phyloP scores from a whole-genome alignment of 2,113 vertebrate genomes.

The Archocentrus centrarchus region DNA sequence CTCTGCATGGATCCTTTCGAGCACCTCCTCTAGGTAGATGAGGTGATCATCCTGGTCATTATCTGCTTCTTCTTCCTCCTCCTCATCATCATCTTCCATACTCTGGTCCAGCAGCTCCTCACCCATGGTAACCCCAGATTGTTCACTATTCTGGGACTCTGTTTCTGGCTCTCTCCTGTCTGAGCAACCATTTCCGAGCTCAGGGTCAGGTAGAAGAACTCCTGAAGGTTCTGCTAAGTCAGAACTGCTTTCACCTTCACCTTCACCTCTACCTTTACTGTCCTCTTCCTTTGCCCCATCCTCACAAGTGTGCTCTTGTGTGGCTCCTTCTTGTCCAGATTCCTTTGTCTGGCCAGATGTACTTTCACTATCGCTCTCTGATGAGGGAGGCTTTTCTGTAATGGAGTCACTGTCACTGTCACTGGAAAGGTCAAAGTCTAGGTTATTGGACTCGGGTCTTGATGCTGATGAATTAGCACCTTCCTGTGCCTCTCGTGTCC shows the following conservation, averaged over 20 bases:
- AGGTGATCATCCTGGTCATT: constrained; percentile 92
- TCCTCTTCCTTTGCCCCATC: constrained; percentile 49
- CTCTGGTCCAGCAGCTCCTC: constrained; percentile 94
- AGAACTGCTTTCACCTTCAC: constrained; percentile 23
- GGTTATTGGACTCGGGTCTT: constrained; percentile 76
- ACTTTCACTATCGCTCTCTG: constrained; percentile 81
- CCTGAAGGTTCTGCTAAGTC: constrained; percentile 68
- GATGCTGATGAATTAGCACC: constrained; percentile 45
- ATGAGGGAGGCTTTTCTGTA: constrained; percentile 77
- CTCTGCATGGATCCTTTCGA: constrained; percentile 91
- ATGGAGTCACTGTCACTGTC: constrained; percentile 88
- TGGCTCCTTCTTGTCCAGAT: constrained; percentile 47
- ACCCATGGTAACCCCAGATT: constrained; percentile 91
- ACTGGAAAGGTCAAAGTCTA: constrained; percentile 93
- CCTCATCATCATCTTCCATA: constrained; percentile 90
- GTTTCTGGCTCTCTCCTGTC: constrained; percentile 92
- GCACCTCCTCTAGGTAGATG: constrained; percentile 94
- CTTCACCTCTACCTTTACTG: constrained; percentile 44
- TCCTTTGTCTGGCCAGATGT: constrained; percentile 67
- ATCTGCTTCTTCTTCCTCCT: constrained; percentile 87
- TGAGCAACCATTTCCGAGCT: constrained; percentile 87
- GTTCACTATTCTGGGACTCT: constrained; percentile 95
- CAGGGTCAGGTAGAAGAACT: constrained; percentile 69
- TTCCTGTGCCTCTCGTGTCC: constrained; percentile 51
- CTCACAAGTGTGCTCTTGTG: constrained; percentile 33